Evolutionary conservation across 2,797 vertebrate genomes (phyloP), one percentile per base, ranked within the genome.

Genomic region (Gymnoscopelus braueri): DNA sequence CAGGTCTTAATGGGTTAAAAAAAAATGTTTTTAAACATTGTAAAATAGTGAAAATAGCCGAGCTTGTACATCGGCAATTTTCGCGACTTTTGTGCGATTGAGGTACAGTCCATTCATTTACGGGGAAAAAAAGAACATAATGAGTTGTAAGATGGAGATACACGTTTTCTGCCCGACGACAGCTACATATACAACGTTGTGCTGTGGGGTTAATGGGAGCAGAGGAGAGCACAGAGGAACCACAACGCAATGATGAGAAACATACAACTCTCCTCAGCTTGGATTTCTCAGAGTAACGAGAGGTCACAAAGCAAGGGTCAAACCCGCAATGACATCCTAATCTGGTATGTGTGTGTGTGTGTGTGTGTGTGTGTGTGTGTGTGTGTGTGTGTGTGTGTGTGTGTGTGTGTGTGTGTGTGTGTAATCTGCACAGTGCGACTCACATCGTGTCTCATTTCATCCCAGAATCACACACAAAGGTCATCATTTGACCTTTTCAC

Each of bases 391-490:
- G 59, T 58, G 65, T 58, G 71, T 47, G 64, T 55, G 60, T 55
- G n/a, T 60, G 69, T 56, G 71, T 24, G 32, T 29, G 56, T 53
- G 71, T 73, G 64, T 68, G 70, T 69, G 74, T 54, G 15, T 65
- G 74, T 87, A 87, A 88, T 88, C 82, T 70, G 29, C 67, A 86
- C 75, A 9, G 57, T 74, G 87, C 1, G 67, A 75, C 79, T 87
- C 84, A 74, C 86, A 88, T 91, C 90, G 86, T 89, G 88, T 89
- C 88, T 90, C 87, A 87, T 91, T 91, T 91, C 80, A 78, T 82
- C 82, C 67, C 74, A 71, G 79, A 90, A 91, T 90, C 88, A 89
- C 82, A 87, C 80, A 80, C 81, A 90, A 91, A 92, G 91, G 89
- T 91, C 87, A 87, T 72, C 7, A 1, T 79, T 88, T 91, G 89